Conservation (phyloP, 2,888 invertebrate genomes). For the Megaustenia siamemsis region DNA sequence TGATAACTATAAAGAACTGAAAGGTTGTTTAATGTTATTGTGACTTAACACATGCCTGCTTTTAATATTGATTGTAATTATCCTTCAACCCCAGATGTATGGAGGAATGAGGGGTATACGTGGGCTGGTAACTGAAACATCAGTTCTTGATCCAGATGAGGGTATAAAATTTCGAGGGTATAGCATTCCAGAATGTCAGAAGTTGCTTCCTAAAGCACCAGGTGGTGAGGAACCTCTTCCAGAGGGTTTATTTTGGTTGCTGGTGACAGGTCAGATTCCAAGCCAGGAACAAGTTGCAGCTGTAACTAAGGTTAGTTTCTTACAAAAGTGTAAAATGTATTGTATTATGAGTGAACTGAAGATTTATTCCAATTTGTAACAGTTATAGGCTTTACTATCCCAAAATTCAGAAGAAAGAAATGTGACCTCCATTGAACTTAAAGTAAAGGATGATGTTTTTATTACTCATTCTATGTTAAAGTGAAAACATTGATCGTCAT, state of each 20-base stretch:
- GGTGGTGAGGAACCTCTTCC: conserved; percentile 91
- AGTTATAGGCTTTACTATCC: no score
- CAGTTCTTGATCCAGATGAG: conserved; percentile 95
- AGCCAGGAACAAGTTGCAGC: conserved; percentile 86
- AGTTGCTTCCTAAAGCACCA: conserved; percentile 89
- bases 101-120: conserved; percentile 98
- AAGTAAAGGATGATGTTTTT: no score
- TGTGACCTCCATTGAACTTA: no score
- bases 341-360: no score
- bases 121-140: conserved; percentile 95
- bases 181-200: conserved; percentile 95
- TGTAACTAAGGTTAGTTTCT: conserved; percentile 69
- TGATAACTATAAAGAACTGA: no score
- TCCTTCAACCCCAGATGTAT: conserved; percentile 82
- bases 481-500: no score
- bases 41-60: no score
- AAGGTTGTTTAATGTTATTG: no score
- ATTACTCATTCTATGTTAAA: no score
- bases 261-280: conserved; percentile 93
- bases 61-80: background rate
- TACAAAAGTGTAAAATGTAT: no score
- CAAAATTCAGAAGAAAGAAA: no score
- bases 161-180: conserved; percentile 96
- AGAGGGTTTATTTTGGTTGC: conserved; percentile 95
- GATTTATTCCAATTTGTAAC: no score